Evolutionary conservation across 2,888 invertebrate genomes (phyloP).

Genomic region (Ornithoptera priamus): DNA sequence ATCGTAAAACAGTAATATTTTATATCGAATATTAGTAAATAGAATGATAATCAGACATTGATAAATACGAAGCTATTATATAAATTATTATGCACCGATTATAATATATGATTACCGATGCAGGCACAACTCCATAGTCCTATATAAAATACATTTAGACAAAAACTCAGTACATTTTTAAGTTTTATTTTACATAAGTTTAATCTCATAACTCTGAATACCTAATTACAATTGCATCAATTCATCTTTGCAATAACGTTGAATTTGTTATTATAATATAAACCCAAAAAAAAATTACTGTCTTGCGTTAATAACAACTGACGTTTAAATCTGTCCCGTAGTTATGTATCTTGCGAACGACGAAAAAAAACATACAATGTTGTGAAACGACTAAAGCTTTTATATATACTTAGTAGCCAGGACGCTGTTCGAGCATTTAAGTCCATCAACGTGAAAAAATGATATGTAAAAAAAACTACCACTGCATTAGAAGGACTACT

Average conservation of each 20-base stretch:
- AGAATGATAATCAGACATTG: slow-evolving; percentile 16
- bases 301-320: neutral
- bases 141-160: slow-evolving; percentile 8
- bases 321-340: neutral
- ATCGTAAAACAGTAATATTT: neutral
- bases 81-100: slow-evolving; percentile 14
- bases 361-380: no score
- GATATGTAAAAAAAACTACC: no score
- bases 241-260: no score
- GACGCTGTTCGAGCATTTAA: no score
- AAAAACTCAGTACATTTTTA: slow-evolving; percentile 18
- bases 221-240: no score
- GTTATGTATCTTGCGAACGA: no score
- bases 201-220: no score
- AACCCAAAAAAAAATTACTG: neutral
- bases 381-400: no score
- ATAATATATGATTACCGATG: slow-evolving; percentile 17
- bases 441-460: no score
- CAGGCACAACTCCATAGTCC: slow-evolving; percentile 28
- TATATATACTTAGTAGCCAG: no score
- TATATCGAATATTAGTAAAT: neutral
- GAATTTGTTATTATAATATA: no score
- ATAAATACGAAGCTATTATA: slow-evolving; percentile 17
- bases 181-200: neutral
- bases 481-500: no score